Evolutionary conservation across 2,113 vertebrate genomes (phyloP).

Genomic region (Nannobrachium achirus): DNA sequence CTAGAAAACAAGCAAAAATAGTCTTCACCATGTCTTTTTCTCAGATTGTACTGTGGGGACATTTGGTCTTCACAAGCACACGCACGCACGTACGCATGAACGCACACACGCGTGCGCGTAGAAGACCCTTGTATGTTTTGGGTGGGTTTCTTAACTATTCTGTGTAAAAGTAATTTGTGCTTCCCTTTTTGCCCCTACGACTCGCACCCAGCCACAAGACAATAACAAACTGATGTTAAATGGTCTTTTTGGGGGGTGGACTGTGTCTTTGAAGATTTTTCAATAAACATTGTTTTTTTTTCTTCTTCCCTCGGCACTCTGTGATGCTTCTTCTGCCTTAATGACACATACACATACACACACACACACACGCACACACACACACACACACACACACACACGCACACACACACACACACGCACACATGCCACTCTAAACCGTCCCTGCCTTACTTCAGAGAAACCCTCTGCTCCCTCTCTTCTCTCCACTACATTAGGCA

Average conservation of each 20-base stretch:
- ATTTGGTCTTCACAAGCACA: no score
- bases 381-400: not conserved
- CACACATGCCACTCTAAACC: conserved; percentile 30
- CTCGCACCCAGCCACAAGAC: conserved; percentile 43
- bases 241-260: conserved; percentile 14
- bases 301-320: conserved; percentile 47
- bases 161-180: conserved; percentile 28
- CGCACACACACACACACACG: no score
- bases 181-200: conserved; percentile 34
- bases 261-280: conserved; percentile 55
- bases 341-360: conserved; percentile 41
- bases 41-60: no score
- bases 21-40: no score
- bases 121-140: not conserved
- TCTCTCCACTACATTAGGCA: no score
- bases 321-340: conserved; percentile 45
- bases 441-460: conserved; percentile 39
- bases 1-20: no score
- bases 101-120: no score
- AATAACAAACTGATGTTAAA: conserved; percentile 61
- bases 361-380: conserved; percentile 1
- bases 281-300: conserved; percentile 59
- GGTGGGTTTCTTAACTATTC: conserved; percentile 30
- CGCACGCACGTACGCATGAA: no score
- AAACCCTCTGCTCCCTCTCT: conserved; percentile 6